Evolutionary conservation across 2,113 vertebrate species (phyloP), one percentile per base, ranked within the genome.

Genomic region (Leptosomus discolor): DNA sequence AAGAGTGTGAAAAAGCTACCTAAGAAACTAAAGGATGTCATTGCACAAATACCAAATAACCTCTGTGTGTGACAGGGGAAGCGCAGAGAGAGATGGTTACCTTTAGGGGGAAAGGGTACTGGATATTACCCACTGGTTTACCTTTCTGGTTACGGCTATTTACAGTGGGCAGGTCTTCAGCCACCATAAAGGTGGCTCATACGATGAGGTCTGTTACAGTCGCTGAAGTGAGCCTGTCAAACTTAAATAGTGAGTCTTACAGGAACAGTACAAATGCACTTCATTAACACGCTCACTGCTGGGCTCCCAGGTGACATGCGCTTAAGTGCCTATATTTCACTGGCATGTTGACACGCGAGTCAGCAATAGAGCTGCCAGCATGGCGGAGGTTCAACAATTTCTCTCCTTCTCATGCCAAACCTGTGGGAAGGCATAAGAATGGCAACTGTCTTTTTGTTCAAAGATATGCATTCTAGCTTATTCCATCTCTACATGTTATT

Each of bases 401-500:
- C 76, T 34, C 64, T 45, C 73, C 69, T 26, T 78, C 68, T 60
- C 50, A 43, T 58, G 68, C 68, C 71, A 97, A 91, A 91, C 19
- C 39, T 65, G 45, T 63, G 41, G 68, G 75, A 92, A 97, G 94
- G 85, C 64, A 36, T 56, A 96, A 70, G 87, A 93, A 91, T 57
- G 65, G 43, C 53, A 94, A 65, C 39, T 81, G 54, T 90, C 41
- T 48, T 84, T 71, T 82, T 88, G 76, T 94, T 79, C 86, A 76
- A 53, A 88, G 19, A 76, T 77, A 43, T 2, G 30, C 51, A 70
- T 86, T 85, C 81, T 94, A 90, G 41, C 23, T 92, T 86, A 90
- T 96, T 86, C 32, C 56, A 91, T 64, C 92, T 97, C 73, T 94
- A 23, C 70, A 90, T 77, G 43, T 61, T 78, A 60, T 83, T 92